Conservation (phyloP, 2,113 vertebrate genomes). For the Callipepla squamata region DNA sequence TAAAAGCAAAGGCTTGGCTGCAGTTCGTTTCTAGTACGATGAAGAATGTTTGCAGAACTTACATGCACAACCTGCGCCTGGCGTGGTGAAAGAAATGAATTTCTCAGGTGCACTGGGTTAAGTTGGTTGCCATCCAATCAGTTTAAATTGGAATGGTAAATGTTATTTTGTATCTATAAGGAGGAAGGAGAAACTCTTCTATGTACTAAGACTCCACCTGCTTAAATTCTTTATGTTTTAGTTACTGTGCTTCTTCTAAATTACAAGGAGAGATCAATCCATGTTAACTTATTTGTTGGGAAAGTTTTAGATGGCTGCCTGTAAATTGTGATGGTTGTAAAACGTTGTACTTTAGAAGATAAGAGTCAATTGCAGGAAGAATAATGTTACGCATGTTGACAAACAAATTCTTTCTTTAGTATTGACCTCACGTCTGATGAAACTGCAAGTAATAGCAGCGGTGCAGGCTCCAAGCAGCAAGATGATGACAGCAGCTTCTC, state of each 20-base stretch:
- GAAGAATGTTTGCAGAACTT: background rate
- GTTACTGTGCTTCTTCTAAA: background rate
- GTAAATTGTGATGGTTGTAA: background rate
- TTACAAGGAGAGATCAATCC: background rate
- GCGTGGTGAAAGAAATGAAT: background rate
- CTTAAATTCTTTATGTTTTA: background rate
- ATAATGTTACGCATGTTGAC: background rate
- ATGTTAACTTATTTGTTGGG: background rate
- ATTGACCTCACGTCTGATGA: conserved; percentile 88
- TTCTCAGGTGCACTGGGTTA: background rate
- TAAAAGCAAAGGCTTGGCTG: background rate
- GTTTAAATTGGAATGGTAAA: background rate
- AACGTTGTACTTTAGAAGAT: background rate
- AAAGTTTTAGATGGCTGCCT: background rate
- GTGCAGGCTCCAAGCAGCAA: conserved; percentile 8
- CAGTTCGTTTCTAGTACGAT: background rate
- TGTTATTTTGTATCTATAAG: background rate
- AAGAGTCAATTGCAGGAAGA: background rate
- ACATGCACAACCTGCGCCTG: background rate
- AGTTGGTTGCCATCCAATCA: rapidly evolving
- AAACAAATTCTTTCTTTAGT: conserved; percentile 71
- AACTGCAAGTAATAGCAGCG: background rate
- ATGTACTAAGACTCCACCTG: background rate
- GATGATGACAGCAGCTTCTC: conserved; percentile 83
- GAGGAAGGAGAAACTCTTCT: background rate